Conservation (phyloP, 2,797 vertebrate genomes). For the Falco naumanni region DNA sequence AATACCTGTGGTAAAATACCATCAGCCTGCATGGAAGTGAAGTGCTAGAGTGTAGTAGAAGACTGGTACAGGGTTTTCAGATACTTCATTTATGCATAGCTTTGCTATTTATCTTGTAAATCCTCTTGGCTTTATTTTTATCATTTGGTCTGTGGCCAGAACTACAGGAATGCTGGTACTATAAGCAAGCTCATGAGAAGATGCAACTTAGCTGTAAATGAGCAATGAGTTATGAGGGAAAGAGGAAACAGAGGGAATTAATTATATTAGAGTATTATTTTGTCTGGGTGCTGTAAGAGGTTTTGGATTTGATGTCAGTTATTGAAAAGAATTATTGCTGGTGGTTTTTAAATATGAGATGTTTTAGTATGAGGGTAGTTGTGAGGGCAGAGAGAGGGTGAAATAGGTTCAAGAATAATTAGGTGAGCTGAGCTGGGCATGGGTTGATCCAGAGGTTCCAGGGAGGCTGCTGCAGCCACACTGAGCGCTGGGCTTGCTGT, state of each 20-base stretch:
- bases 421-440: not conserved
- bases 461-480: not conserved
- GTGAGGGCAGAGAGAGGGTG: not conserved
- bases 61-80: not conserved
- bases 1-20: not conserved
- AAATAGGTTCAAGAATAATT: not conserved
- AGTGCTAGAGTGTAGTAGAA: not conserved
- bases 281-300: not conserved
- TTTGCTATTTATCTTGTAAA: not conserved
- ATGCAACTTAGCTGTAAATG: not conserved
- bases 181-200: not conserved
- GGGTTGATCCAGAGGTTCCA: not conserved
- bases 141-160: not conserved
- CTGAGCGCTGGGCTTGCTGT: not conserved
- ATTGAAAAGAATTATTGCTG: not conserved
- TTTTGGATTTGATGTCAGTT: not conserved
- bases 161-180: not conserved
- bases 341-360: not conserved
- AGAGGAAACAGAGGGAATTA: not conserved
- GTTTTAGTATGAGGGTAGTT: not conserved
- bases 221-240: not conserved
- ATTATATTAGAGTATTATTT: not conserved
- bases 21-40: not conserved
- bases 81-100: not conserved
- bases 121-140: not conserved